These are phyloP conservation scores for Gasteruption jaculator DNA, from an alignment of 2,888 invertebrate species.

Conservation along the genomic window DNA sequence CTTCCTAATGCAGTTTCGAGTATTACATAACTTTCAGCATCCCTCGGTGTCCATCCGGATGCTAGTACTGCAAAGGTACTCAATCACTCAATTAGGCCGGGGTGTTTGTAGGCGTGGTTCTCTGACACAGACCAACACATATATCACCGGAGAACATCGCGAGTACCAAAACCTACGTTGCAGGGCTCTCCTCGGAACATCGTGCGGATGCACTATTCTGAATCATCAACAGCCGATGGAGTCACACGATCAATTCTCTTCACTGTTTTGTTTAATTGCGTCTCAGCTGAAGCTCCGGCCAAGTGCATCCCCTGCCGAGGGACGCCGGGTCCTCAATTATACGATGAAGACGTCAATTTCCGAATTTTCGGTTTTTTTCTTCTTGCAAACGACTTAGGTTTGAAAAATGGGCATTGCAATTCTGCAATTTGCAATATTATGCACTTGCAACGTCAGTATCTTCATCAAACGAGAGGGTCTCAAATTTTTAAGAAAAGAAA, in stretches of 20 bases:
- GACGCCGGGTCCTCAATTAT: too few species aligned
- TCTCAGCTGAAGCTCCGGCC: too few species aligned
- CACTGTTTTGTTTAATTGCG: slow-evolving; percentile 37
- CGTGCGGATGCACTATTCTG: slow-evolving; percentile 29
- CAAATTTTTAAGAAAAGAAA: too few species aligned
- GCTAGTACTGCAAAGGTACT: slow-evolving; percentile 43
- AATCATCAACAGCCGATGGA: slow-evolving; percentile 38
- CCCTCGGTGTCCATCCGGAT: slow-evolving; percentile 30
- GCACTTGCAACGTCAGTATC: too few species aligned
- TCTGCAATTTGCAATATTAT: too few species aligned
- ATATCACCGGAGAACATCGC: slow-evolving; percentile 36
- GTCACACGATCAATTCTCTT: slow-evolving; percentile 40
- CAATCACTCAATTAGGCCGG: slow-evolving; percentile 45
- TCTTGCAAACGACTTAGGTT: too few species aligned
- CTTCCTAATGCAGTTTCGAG: too few species aligned
- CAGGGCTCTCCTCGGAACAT: slow-evolving; percentile 27
- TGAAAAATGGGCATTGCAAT: too few species aligned
- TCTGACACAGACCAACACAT: slow-evolving; percentile 38
- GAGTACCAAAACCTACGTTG: slow-evolving; percentile 26
- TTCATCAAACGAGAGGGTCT: too few species aligned
- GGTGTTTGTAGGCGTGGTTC: slow-evolving; percentile 44
- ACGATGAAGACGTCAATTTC: too few species aligned
- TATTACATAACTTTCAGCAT: too few species aligned
- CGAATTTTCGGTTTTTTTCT: too few species aligned
- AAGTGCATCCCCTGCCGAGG: slow-evolving; percentile 11